Evolutionary conservation across 1,140 invertebrate species (phyloP).

Genomic region (Ptiloglossa arizonensis): DNA sequence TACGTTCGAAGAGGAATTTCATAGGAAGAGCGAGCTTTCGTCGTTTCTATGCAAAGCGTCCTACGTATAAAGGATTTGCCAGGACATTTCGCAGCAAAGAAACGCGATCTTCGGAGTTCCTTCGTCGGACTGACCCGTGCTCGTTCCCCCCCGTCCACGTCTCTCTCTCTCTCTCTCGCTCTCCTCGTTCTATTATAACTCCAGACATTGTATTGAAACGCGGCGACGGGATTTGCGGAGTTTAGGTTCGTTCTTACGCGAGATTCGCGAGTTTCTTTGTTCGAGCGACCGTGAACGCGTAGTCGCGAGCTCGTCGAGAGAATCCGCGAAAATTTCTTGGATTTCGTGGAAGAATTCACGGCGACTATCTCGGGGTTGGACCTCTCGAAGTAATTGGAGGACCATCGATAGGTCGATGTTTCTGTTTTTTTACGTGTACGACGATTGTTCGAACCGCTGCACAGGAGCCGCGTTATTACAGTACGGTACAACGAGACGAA

Average conservation of each 20-base stretch:
- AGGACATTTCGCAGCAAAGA: conserved; percentile 7
- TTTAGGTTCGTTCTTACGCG: not conserved
- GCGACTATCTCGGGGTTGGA: too few relatives aligned
- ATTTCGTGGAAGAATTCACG: too few relatives aligned
- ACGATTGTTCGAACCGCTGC: too few relatives aligned
- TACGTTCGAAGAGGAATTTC: conserved; percentile 7
- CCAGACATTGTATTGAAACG: conserved; percentile 23
- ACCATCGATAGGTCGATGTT: too few relatives aligned
- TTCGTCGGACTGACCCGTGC: not conserved
- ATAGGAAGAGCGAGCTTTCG: not conserved
- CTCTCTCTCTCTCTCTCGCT: too few relatives aligned
- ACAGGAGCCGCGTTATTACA: too few relatives aligned
- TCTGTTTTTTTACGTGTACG: too few relatives aligned
- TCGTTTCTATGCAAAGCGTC: conserved; percentile 32
- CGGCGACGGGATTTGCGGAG: not conserved
- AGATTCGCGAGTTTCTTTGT: not conserved
- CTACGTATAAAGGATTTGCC: conserved; percentile 5
- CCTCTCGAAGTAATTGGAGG: too few relatives aligned
- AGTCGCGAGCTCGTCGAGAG: not conserved
- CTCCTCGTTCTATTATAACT: conserved; percentile 1
- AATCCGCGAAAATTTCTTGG: too few relatives aligned
- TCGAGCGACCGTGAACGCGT: not conserved
- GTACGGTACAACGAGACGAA: too few relatives aligned
- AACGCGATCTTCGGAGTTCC: not conserved
- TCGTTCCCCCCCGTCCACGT: too few relatives aligned